Evolutionary conservation across 2,797 vertebrate genomes (phyloP), one percentile per base, ranked within the genome.

Genomic region (Sebastes nivosus): DNA sequence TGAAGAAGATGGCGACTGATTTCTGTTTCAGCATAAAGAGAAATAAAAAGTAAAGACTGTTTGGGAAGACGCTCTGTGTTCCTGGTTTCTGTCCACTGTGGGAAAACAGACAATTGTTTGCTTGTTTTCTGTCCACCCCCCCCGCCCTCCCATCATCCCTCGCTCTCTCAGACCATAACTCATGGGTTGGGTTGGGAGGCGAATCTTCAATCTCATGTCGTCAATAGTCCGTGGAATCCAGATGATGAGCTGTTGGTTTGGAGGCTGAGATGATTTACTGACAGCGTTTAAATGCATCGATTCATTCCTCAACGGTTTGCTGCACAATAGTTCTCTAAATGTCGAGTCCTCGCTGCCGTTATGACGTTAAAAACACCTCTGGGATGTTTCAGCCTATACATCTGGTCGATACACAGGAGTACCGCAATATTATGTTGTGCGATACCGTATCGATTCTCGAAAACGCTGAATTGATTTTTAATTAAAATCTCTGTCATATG

Each of bases 41-140:
- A 88, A 88, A 32, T 79, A 87, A 90, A 75, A 71, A 75, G 61
- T 32, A 32, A 32, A 32, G 30, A 67, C 59, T 75, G 12, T 73
- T 52, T 79, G 22, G 8, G 65, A 85, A 72, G 68, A 72, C 8
- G 0, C 22, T 1, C n/a, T 66, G 77, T 72, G 78, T 73, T 30
- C 27, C 25, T 87, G 12, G 2, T 73, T 54, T 87, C 18, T 91
- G 50, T 79, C 75, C 30, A 0, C 80, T 36, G 64, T 46, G 2
- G 8, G 20, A 30, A 66, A 24, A 9, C 55, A 55, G 20, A 83
- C 81, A 74, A 66, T 79, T 85, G 82, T 85, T 81, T 64, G 22
- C 24, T 83, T 87, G 79, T 81, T 69, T 66, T 66, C 68, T 61
- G 36, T 14, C 55, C 25, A 34, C 14, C 14, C 36, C 12, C 36